Conservation (phyloP, 2,797 vertebrate genomes). For the Myripristis jacobus region DNA sequence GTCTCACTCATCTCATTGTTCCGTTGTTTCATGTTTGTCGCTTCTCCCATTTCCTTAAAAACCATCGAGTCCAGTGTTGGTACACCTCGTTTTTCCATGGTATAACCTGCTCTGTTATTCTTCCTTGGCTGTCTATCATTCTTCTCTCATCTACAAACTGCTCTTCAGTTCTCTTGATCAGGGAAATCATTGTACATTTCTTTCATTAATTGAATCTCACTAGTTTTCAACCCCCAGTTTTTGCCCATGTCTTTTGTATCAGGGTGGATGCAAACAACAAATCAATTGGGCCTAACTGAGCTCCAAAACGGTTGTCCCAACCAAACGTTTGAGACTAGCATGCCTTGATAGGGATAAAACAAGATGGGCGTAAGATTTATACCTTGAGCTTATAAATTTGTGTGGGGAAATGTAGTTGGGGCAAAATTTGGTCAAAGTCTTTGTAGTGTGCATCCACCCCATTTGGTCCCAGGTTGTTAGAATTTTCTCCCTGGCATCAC, state of each 20-base stretch:
- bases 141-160: slow-evolving; percentile 64
- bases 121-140: slow-evolving; percentile 59
- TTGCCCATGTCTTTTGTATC: background rate
- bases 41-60: slow-evolving; percentile 54
- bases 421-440: slow-evolving; percentile 30
- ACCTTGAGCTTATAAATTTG: slow-evolving; percentile 7
- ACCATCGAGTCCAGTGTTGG: slow-evolving; percentile 56
- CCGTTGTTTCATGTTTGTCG: slow-evolving; percentile 55
- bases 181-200: slow-evolving; percentile 52
- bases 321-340: background rate
- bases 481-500: slow-evolving; percentile 58
- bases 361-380: background rate
- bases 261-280: slow-evolving; percentile 71
- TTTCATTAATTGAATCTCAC: slow-evolving; percentile 42
- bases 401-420: slow-evolving; percentile 27
- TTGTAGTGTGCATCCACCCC: slow-evolving; percentile 71
- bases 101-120: slow-evolving; percentile 63
- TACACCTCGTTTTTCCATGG: slow-evolving; percentile 62
- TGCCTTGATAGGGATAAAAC: background rate
- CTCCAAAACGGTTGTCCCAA: background rate
- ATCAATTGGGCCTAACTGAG: slow-evolving; percentile 13
- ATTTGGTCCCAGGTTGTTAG: slow-evolving; percentile 55
- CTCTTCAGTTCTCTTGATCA: slow-evolving; percentile 59
- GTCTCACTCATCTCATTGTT: slow-evolving; percentile 53
- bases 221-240: background rate